These are phyloP conservation scores for Syngnathus typhle DNA, from an alignment of 2,113 vertebrate species.

Conservation along the genomic window DNA sequence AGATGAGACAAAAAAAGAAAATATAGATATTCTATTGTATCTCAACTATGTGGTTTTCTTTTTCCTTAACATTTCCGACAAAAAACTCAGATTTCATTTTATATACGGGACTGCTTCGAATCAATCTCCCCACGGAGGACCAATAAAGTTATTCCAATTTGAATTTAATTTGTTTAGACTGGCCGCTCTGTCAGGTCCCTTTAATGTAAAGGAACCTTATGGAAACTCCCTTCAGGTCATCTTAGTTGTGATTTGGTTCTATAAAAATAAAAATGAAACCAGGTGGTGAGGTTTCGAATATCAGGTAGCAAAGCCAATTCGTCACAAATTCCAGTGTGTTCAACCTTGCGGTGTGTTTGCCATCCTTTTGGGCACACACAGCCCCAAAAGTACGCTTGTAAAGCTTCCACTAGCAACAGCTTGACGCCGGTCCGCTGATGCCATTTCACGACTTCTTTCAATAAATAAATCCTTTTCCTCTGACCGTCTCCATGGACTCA, in stretches of 20 bases:
- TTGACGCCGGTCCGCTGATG: slow-evolving; percentile 10
- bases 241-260: not conserved
- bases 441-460: slow-evolving; percentile 10
- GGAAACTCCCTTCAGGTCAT: not conserved
- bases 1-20: too few relatives aligned
- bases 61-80: too few relatives aligned
- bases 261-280: not conserved
- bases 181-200: not conserved
- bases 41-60: too few relatives aligned
- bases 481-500: not conserved
- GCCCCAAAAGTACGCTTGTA: slow-evolving; percentile 17
- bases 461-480: slow-evolving; percentile 19
- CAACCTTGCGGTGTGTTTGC: slow-evolving; percentile 13
- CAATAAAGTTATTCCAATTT: too few relatives aligned
- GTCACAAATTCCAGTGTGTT: slow-evolving; percentile 16
- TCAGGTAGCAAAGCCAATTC: not conserved
- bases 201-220: not conserved
- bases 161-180: too few relatives aligned
- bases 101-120: too few relatives aligned
- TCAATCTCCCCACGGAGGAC: too few relatives aligned
- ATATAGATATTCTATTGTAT: too few relatives aligned
- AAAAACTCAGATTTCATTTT: too few relatives aligned
- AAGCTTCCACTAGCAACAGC: slow-evolving; percentile 17
- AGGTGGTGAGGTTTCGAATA: not conserved
- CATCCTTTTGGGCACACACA: slow-evolving; percentile 18